A percentile compares a stretch with the other conserved stretches of the same genome.
Conservation (phyloP, 2,888 invertebrate species). For the Cantharis rustica region DNA sequence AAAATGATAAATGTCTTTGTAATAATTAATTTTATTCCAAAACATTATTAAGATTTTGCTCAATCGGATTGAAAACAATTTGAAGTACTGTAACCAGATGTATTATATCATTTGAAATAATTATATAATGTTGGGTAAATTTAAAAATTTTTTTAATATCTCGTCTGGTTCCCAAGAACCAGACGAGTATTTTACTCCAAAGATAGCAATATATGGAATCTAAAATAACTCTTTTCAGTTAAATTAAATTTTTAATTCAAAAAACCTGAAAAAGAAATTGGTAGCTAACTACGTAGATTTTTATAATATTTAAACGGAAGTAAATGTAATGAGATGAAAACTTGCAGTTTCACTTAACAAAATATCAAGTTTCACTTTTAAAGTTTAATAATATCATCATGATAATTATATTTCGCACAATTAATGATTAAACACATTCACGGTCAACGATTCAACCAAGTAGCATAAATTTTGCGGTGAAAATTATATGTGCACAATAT, state of each 20-base stretch:
- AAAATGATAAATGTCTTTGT: too few species aligned
- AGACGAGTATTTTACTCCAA: too few species aligned
- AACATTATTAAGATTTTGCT: too few species aligned
- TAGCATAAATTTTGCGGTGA: background rate
- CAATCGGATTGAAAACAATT: too few species aligned
- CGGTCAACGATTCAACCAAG: background rate
- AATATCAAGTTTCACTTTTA: background rate
- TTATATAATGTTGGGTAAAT: too few species aligned
- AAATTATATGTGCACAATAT: background rate
- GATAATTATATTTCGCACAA: background rate
- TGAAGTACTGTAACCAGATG: too few species aligned
- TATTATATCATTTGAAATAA: too few species aligned
- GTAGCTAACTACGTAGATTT: background rate
- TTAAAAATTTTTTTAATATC: background rate
- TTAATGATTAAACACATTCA: background rate
- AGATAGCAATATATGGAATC: too few species aligned
- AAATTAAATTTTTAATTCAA: too few species aligned
- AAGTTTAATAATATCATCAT: background rate
- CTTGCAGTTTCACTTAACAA: slow-evolving; percentile 3
- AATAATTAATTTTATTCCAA: too few species aligned
- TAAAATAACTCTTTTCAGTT: too few species aligned
- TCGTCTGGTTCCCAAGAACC: background rate
- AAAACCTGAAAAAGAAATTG: background rate
- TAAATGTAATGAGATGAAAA: background rate
- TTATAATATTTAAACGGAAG: background rate